These are phyloP conservation scores for Pachyuromys duprasi DNA, from an alignment of 2,797 vertebrate genomes.

Conservation along the genomic window DNA sequence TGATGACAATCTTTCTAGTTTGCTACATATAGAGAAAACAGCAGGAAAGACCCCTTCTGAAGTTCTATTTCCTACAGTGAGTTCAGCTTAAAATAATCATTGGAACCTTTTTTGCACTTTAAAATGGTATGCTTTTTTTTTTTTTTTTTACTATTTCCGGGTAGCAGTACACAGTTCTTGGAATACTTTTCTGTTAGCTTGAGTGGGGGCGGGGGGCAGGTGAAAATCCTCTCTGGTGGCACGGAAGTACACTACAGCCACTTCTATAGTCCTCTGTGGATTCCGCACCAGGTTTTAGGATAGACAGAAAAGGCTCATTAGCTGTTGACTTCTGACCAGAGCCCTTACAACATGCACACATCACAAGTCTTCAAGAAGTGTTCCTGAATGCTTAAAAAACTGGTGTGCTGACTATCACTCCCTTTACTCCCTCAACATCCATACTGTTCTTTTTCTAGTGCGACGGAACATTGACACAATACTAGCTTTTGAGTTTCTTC, in stretches of 20 bases:
- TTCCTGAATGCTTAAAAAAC: not conserved
- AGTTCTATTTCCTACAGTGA: not conserved
- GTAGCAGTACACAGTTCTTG: not conserved
- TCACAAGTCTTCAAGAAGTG: not conserved
- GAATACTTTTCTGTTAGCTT: not conserved
- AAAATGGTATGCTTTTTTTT: not conserved
- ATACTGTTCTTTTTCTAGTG: not conserved
- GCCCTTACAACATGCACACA: not conserved
- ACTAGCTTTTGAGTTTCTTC: not conserved
- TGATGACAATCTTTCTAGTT: not conserved
- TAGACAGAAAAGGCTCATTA: not conserved
- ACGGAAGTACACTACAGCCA: accelerated
- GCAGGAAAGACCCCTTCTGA: not conserved
- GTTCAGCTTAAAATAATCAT: not conserved
- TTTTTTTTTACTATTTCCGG: too few relatives aligned
- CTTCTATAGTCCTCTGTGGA: not conserved
- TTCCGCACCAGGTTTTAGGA: accelerated
- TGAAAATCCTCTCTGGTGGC: not conserved
- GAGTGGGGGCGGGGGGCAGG: not conserved
- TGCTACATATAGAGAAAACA: not conserved
- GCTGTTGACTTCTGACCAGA: not conserved
- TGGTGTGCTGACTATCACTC: not conserved
- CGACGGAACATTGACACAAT: not conserved
- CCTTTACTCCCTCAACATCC: not conserved
- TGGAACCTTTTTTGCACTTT: not conserved